phyloP scores from a whole-genome alignment of 2,888 invertebrate genomes.

The Chymomyza procnemis region DNA sequence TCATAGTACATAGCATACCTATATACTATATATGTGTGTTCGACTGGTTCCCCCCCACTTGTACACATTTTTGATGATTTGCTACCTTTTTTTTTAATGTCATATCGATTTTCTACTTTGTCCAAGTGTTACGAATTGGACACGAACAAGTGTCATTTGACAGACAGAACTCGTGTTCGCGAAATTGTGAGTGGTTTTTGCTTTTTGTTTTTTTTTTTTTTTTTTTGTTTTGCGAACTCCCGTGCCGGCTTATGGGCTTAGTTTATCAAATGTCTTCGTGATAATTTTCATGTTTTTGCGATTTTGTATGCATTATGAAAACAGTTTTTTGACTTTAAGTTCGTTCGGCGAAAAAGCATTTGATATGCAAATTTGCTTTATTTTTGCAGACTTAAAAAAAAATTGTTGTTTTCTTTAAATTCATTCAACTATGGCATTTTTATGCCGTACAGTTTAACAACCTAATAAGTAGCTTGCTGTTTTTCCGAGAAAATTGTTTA shows the following conservation, averaged over 20 bases:
- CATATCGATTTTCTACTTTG: slow-evolving; percentile 68
- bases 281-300: slow-evolving; percentile 14
- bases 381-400: slow-evolving; percentile 38
- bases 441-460: background rate
- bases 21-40: background rate
- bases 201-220: too few species aligned
- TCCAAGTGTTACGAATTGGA: slow-evolving; percentile 44
- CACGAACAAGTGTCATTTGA: slow-evolving; percentile 64
- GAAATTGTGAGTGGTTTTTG: too few species aligned
- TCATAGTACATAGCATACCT: too few species aligned
- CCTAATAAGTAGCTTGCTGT: too few species aligned
- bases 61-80: too few species aligned
- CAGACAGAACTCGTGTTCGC: slow-evolving; percentile 62
- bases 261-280: slow-evolving; percentile 51
- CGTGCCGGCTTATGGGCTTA: slow-evolving; percentile 67
- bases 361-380: slow-evolving; percentile 39
- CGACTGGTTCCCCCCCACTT: background rate
- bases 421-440: background rate
- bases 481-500: too few species aligned
- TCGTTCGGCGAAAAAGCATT: slow-evolving; percentile 42
- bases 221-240: slow-evolving; percentile 8
- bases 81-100: slow-evolving; percentile 47
- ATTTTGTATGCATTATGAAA: slow-evolving; percentile 46
- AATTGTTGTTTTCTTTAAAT: slow-evolving; percentile 25
- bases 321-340: slow-evolving; percentile 40